Conservation (phyloP, 2,113 vertebrate species). For the Mus spicilegus region DNA sequence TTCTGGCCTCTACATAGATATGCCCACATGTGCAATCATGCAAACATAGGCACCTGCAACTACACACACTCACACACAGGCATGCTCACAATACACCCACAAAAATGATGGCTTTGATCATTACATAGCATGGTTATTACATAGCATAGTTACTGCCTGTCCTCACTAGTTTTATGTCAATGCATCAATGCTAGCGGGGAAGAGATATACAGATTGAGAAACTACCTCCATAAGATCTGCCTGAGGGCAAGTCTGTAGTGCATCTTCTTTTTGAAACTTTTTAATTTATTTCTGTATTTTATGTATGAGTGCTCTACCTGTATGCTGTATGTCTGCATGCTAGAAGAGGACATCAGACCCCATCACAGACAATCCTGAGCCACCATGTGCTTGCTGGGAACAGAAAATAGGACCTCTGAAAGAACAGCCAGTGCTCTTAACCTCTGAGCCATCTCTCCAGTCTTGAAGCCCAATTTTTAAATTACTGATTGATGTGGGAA, state of each 20-base stretch:
- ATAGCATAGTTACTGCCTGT: neutral
- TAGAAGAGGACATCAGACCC: neutral
- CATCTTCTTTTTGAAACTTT: neutral
- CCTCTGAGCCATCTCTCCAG: neutral
- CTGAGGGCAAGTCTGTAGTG: neutral
- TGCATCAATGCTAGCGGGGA: neutral
- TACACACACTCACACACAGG: neutral
- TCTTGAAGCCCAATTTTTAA: neutral
- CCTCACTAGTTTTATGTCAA: neutral
- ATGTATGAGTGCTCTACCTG: neutral
- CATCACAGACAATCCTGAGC: neutral
- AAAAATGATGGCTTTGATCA: neutral
- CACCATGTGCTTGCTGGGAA: neutral
- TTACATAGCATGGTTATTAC: neutral
- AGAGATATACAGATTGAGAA: neutral
- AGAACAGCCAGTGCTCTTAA: neutral
- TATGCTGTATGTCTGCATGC: neutral
- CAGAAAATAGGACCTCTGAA: neutral
- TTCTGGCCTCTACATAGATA: neutral
- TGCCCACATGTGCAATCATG: neutral
- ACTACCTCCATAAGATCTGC: neutral
- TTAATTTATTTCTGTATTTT: neutral
- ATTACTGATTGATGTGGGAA: neutral
- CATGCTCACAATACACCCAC: neutral
- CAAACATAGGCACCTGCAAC: neutral